phyloP scores from a whole-genome alignment of 1,140 invertebrate species.

The Parapsyche elsis region DNA sequence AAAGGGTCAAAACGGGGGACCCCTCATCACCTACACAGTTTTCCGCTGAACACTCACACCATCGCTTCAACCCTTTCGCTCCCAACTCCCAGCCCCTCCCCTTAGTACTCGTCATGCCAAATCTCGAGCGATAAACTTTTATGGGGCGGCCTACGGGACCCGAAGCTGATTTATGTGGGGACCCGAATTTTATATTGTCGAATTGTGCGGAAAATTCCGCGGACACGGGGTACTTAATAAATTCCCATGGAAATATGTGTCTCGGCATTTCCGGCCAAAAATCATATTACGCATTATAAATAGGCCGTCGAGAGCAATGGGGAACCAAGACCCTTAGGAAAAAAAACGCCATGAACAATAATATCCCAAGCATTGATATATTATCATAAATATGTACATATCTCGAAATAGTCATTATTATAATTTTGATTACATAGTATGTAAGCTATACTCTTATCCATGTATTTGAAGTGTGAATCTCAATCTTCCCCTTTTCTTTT shows the following conservation, averaged over 20 bases:
- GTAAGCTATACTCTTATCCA: too few species aligned
- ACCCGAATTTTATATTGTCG: constrained; percentile 48
- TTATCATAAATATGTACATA: too few species aligned
- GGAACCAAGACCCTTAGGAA: constrained; percentile 3
- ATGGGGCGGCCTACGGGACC: constrained; percentile 45
- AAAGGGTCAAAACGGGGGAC: constrained; percentile 1
- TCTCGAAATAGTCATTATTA: too few species aligned
- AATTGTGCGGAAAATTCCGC: constrained; percentile 49
- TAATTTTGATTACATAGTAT: too few species aligned
- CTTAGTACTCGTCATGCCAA: constrained; percentile 46
- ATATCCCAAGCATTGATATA: not conserved
- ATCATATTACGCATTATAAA: constrained; percentile 22
- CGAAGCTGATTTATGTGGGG: constrained; percentile 44
- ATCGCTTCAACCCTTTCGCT: not conserved
- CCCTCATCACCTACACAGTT: not conserved
- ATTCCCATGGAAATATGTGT: constrained; percentile 41
- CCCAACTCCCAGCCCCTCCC: not conserved
- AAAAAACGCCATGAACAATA: not conserved
- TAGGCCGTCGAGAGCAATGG: not conserved
- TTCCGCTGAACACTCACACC: not conserved
- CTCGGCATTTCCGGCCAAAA: constrained; percentile 12
- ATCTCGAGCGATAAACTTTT: constrained; percentile 51
- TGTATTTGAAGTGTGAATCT: not conserved
- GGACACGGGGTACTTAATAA: constrained; percentile 50
- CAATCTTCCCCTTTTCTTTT: not conserved